These are phyloP conservation scores for Ceratosolen fusciceps DNA, from an alignment of 1,140 invertebrate species.

Conservation along the genomic window DNA sequence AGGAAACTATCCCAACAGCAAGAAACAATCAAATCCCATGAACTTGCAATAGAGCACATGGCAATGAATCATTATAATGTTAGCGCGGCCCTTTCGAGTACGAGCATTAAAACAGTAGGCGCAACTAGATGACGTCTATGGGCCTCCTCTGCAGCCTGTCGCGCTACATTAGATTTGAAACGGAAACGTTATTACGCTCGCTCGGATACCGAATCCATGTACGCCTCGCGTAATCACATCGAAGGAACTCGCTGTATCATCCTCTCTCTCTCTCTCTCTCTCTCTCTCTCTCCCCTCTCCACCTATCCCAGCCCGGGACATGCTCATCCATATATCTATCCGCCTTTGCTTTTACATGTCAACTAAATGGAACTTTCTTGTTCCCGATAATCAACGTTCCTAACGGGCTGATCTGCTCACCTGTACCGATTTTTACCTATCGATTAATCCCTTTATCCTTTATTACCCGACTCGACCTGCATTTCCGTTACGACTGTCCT, in stretches of 20 bases:
- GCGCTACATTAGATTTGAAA: constrained; percentile 19
- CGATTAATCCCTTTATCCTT: too few relatives aligned
- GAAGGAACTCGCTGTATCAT: too few relatives aligned
- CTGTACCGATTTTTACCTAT: too few relatives aligned
- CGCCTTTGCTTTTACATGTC: neutral
- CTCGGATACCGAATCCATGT: neutral
- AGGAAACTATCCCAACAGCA: neutral
- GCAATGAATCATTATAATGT: neutral
- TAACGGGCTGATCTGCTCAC: too few relatives aligned
- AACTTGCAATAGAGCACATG: neutral
- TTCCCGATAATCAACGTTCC: too few relatives aligned
- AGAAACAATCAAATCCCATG: constrained; percentile 22
- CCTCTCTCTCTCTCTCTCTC: too few relatives aligned
- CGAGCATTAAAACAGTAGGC: neutral
- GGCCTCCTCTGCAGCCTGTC: neutral
- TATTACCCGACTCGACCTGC: too few relatives aligned
- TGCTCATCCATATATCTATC: neutral
- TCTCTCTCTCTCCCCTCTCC: too few relatives aligned
- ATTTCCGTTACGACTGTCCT: too few relatives aligned
- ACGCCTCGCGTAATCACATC: neutral
- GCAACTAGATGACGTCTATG: neutral
- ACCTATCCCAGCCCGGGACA: too few relatives aligned
- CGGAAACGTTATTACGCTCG: constrained; percentile 35
- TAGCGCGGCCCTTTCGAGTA: neutral
- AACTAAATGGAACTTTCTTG: neutral